Base-by-base conservation (phyloP, 2,797 vertebrate genomes). In the Danio aesculapii region DNA sequence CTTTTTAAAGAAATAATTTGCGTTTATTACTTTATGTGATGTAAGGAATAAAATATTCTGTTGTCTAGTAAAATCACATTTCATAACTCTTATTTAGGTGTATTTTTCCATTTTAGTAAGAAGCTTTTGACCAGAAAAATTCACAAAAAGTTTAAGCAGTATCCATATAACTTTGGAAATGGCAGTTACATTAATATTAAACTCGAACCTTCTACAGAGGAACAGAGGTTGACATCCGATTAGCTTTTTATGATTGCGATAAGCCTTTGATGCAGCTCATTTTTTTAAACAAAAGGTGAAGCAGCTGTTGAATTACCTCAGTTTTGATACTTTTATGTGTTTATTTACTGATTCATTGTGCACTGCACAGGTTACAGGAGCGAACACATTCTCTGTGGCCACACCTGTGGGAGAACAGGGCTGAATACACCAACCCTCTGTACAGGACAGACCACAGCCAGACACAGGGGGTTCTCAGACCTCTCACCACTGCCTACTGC, bases 341-440 rank as follows among this genome's bases (percentile, higher is more conserved):
- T n/a, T 49, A 19, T 17, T 47, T 39, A 53, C 52, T 66, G 14
- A 9, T 59, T 59, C 55, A 78, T 49, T 75, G 30, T 80, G 14
- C 58, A 58, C 47, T 69, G 17, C 68, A 8, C 88, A 99, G 98
- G 88, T 92, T 98, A 83, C 90, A 86, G 64, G 97, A 98, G 88
- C 90, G 95, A 87, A 97, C 94, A 0, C 96, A 97, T 30, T 97
- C 95, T 0, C 73, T 98, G 49, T 99, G 98, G 98, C 94, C 94
- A 81, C 94, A 97, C 71, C 86, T 99, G 78, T 99, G 97, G 97
- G 95, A 95, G 88, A 95, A 96, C 71, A 91, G 92, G 74, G 88
- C 89, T 0, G 91, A 97, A 84, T 98, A 94, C 88, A 64, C 89
- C 85, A 99, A 99, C 84, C 97, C 97, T 49, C 90, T 99, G 63